Percentiles rank a stretch among this genome's conserved stretches.
These are phyloP conservation scores for Vidua macroura DNA, from an alignment of 2,113 vertebrate genomes.

Conservation along the genomic window DNA sequence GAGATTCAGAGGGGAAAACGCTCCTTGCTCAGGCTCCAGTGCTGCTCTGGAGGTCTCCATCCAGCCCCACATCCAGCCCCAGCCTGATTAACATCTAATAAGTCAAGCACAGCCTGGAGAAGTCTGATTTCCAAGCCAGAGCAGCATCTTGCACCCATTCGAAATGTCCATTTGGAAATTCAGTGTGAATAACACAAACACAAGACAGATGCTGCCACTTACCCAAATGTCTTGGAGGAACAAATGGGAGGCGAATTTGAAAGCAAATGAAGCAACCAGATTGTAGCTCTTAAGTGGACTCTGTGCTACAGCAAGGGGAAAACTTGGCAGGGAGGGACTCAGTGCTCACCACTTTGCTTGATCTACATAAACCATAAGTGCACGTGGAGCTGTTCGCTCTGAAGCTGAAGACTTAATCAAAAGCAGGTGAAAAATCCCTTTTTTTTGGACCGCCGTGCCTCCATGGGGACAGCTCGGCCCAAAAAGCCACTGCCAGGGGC, in stretches of 20 bases:
- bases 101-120: constrained; percentile 17
- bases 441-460: neutral
- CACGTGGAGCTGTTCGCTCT: neutral
- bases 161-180: constrained; percentile 66
- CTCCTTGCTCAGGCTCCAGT: neutral
- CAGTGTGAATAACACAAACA: constrained; percentile 67
- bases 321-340: constrained; percentile 52
- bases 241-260: constrained; percentile 59
- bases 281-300: constrained; percentile 61
- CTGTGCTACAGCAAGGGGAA: neutral
- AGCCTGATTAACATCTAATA: neutral
- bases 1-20: accelerated
- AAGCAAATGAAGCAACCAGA: constrained; percentile 63
- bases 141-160: constrained; percentile 60
- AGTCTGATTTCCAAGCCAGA: constrained; percentile 57
- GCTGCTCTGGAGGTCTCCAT: neutral
- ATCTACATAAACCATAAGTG: neutral
- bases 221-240: constrained; percentile 63
- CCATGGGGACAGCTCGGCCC: accelerated
- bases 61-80: neutral
- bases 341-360: neutral
- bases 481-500: neutral
- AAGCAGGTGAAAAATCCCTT: neutral
- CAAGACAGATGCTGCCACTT: constrained; percentile 67
- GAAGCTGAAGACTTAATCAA: neutral